phyloP scores from a whole-genome alignment of 1,140 invertebrate genomes.

The Pissodes strobi region DNA sequence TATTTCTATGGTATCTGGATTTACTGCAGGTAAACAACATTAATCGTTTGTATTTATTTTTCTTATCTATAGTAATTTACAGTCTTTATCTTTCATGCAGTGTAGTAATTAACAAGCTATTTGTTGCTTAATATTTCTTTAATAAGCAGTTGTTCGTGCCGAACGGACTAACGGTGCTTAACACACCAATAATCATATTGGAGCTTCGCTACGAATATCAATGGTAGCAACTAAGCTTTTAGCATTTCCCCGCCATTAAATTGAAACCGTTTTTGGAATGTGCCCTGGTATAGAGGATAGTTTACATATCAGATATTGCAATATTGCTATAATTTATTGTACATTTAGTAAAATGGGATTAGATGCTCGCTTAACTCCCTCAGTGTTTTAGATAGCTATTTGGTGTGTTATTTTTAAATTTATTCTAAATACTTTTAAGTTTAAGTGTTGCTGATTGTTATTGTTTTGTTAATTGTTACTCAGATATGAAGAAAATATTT shows the following conservation, averaged over 20 bases:
- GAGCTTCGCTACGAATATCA: conserved; percentile 13
- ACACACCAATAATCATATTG: conserved; percentile 8
- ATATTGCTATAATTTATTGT: conserved; percentile 14
- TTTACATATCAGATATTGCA: conserved; percentile 12
- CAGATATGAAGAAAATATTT: too few relatives aligned
- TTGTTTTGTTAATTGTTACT: too few relatives aligned
- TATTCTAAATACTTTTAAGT: too few relatives aligned
- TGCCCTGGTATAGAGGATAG: conserved; percentile 9
- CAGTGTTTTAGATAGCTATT: conserved; percentile 2
- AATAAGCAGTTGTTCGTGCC: not conserved
- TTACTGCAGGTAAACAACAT: too few relatives aligned
- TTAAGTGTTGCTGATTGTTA: too few relatives aligned
- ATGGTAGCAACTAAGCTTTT: not conserved
- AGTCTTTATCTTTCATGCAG: too few relatives aligned
- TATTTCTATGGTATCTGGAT: too few relatives aligned
- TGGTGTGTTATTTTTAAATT: too few relatives aligned
- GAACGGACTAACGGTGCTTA: conserved; percentile 5
- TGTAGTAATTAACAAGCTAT: not conserved
- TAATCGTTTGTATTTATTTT: too few relatives aligned
- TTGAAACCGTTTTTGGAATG: conserved; percentile 13
- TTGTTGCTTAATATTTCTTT: not conserved
- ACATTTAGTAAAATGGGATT: conserved; percentile 7
- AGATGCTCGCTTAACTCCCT: conserved; percentile 8
- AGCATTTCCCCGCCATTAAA: conserved; percentile 8
- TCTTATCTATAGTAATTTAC: too few relatives aligned